Evolutionary conservation across 2,797 vertebrate species (phyloP), one percentile per base, ranked within the genome.

Genomic region (Huso huso): DNA sequence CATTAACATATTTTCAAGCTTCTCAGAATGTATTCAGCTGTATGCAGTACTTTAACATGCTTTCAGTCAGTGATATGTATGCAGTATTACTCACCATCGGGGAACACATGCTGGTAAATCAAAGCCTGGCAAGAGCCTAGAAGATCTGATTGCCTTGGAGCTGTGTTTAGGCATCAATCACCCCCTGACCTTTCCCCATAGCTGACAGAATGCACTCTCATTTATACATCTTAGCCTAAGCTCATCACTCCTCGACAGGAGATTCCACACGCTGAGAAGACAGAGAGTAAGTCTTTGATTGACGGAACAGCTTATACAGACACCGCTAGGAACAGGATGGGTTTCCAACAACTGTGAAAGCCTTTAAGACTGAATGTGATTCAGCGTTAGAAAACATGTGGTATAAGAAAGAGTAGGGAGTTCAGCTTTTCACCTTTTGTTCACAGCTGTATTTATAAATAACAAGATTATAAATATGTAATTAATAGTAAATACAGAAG

Each of bases 161-260:
- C 12, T 58, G 55, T 58, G 55, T 58, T 13, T 58, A n/a, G 15
- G 55, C 55, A 58, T 58, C 55, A 58, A 58, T 58, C 55, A 58
- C 12, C 9, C 2, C 11, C 62, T 49, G 37, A 37, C 37, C 37
- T 59, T n/a, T 11, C 3, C 11, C 13, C 37, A 66, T 58, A 11
- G 18, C n/a, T 48, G 13, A 55, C 7, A 49, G 55, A 66, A 55
- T 15, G 48, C 49, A 13, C 58, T 50, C 53, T 66, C 37, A 37
- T 37, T 66, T 55, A 15, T 48, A 66, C 53, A 15, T 49, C 65
- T 59, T 55, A 13, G 23, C 48, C 48, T 66, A 59, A 59, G 58
- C 64, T 66, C 18, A 12, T 37, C 23, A 10, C 7, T n/a, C n/a
- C 51, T 59, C n/a, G 6, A 11, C 1, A 23, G 18, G 10, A 49